Evolutionary conservation across 2,888 invertebrate genomes (phyloP).

Genomic region (Glomeris marginata): DNA sequence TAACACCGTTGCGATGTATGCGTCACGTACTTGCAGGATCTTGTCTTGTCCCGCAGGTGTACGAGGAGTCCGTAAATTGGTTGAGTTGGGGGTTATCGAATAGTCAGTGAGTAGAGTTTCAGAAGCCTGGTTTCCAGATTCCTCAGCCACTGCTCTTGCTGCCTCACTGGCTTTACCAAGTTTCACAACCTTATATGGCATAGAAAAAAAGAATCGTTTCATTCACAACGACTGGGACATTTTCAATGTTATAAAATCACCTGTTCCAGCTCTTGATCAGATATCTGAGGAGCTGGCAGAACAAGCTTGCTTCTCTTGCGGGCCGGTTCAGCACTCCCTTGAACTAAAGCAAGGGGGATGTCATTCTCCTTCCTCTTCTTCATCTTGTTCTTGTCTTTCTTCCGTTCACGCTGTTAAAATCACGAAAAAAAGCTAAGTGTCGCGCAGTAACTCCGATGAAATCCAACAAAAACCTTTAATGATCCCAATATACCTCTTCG

Average conservation of each 20-base stretch:
- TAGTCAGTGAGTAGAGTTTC: conserved; percentile 84
- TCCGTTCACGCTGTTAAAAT: conserved; percentile 53
- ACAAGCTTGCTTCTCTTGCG: conserved; percentile 90
- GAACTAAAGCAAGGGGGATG: conserved; percentile 68
- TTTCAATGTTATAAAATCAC: conserved; percentile 28
- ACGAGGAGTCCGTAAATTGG: conserved; percentile 51
- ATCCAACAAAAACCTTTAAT: background rate
- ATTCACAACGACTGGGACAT: background rate
- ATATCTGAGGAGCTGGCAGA: conserved; percentile 89
- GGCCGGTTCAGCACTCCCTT: conserved; percentile 51
- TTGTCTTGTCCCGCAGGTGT: conserved; percentile 74
- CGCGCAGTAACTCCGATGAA: no score
- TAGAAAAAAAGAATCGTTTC: background rate
- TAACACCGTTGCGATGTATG: no score
- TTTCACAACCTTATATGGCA: conserved; percentile 55
- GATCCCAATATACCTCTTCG: conserved; percentile 50
- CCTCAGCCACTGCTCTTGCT: conserved; percentile 59
- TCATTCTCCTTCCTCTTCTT: conserved; percentile 94
- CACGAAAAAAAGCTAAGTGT: background rate
- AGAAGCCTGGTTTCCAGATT: conserved; percentile 57
- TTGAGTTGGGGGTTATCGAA: conserved; percentile 40
- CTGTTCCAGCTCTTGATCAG: conserved; percentile 53
- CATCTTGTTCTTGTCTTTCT: conserved; percentile 87
- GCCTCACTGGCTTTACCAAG: conserved; percentile 49
- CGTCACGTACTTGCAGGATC: conserved; percentile 34